Conservation (phyloP, 2,888 invertebrate genomes). For the Nephrocerus scutellatus region DNA sequence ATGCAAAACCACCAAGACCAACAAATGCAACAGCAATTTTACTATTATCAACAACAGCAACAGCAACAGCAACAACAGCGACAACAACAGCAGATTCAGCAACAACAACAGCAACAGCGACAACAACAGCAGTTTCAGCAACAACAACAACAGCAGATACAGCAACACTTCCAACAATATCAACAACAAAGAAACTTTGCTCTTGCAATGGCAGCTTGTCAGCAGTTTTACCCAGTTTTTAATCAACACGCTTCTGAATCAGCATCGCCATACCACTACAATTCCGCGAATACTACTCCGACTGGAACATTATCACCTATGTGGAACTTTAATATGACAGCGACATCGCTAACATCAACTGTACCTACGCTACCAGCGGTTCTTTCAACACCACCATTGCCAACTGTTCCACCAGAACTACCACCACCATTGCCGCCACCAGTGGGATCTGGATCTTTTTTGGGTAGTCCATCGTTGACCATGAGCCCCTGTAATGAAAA, state of each 20-base stretch:
- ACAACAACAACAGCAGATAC: constrained; percentile 14
- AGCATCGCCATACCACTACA: constrained; percentile 1
- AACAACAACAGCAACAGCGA: constrained; percentile 6
- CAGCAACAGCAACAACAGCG: constrained; percentile 10
- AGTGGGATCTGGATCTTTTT: constrained; percentile 12
- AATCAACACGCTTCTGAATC: background rate
- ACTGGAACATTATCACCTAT: too few relatives aligned
- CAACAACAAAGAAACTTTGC: constrained; percentile 16
- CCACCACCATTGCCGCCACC: constrained; percentile 21
- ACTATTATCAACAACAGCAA: background rate
- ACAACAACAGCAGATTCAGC: constrained; percentile 7
- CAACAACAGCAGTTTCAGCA: constrained; percentile 9
- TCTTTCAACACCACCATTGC: constrained; percentile 6
- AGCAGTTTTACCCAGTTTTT: constrained; percentile 6
- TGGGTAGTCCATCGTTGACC: too few relatives aligned
- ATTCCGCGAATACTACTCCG: constrained; percentile 5
- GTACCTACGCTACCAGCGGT: constrained; percentile 13
- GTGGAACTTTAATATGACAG: constrained; percentile 19
- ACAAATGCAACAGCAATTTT: constrained; percentile 1
- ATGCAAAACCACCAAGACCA: constrained; percentile 7
- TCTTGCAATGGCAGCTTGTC: background rate
- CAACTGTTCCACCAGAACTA: constrained; percentile 1
- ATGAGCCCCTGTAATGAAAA: too few relatives aligned
- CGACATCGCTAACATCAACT: constrained; percentile 14
- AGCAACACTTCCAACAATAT: constrained; percentile 9